These are phyloP conservation scores for Apocrypta bakeri DNA, from an alignment of 1,140 invertebrate species.

Conservation along the genomic window DNA sequence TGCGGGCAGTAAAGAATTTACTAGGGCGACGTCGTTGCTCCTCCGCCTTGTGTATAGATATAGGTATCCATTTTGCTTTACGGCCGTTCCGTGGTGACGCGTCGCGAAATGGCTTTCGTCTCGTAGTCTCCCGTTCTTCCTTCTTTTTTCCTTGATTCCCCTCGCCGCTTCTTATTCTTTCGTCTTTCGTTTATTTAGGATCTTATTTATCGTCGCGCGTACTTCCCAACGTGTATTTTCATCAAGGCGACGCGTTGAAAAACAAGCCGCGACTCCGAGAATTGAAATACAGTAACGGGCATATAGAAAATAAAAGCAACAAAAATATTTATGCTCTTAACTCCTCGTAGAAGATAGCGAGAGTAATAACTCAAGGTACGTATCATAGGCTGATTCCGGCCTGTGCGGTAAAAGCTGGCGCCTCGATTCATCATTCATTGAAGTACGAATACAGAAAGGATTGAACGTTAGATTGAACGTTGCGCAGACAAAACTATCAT, in stretches of 20 bases:
- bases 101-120: constrained; percentile 23
- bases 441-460: not conserved
- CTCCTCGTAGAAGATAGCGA: not conserved
- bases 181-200: not conserved
- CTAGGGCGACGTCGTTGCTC: not conserved
- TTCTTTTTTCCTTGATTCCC: not conserved
- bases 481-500: not conserved
- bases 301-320: too few species aligned
- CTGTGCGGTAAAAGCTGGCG: not conserved
- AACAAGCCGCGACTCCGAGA: not conserved
- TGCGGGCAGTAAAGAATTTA: constrained; percentile 39
- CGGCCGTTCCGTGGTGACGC: constrained; percentile 16
- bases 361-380: not conserved
- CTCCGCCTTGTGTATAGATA: not conserved
- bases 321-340: too few species aligned
- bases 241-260: too few species aligned
- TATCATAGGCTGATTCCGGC: not conserved
- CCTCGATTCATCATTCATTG: not conserved
- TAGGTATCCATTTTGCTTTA: constrained; percentile 39
- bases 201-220: not conserved
- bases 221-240: not conserved
- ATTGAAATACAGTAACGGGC: too few species aligned
- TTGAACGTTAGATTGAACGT: not conserved
- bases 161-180: not conserved
- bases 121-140: not conserved